Evolutionary conservation across 2,113 vertebrate genomes (phyloP).

Genomic region (Peromyscus maniculatus): DNA sequence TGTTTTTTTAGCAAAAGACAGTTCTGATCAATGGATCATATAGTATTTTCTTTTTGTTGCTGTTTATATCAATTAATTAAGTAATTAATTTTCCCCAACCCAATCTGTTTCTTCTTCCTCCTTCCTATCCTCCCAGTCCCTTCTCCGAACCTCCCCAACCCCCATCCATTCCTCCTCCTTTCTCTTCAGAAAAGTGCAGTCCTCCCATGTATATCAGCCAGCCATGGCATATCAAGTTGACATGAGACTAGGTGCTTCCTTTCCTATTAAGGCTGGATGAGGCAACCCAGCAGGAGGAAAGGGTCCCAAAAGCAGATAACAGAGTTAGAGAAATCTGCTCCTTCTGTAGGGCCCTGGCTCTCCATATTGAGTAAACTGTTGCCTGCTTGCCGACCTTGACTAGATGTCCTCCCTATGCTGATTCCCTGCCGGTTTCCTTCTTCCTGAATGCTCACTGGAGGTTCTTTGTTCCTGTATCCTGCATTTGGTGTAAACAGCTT

Average conservation of each 20-base stretch:
- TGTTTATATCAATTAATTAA: background rate
- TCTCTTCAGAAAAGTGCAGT: background rate
- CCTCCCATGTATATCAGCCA: background rate
- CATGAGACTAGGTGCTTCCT: background rate
- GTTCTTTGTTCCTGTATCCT: no score
- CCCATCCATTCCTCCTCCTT: background rate
- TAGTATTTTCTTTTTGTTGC: background rate
- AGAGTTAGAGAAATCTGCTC: background rate
- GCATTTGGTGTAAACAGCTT: no score
- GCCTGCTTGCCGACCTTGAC: no score
- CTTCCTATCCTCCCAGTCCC: background rate
- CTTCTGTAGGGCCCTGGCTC: no score
- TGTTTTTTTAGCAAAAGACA: background rate
- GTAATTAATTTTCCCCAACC: background rate
- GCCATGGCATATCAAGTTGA: background rate
- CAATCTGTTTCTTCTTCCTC: background rate
- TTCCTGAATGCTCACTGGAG: no score
- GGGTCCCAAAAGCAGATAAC: background rate
- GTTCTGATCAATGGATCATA: background rate
- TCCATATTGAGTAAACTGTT: no score
- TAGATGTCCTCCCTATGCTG: no score
- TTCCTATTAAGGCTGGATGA: background rate
- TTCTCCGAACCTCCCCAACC: fast-evolving
- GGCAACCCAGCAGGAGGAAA: background rate
- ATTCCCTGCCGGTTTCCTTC: no score